phyloP scores from a whole-genome alignment of 1,140 invertebrate genomes.

The Drosophila lacteicornis region DNA sequence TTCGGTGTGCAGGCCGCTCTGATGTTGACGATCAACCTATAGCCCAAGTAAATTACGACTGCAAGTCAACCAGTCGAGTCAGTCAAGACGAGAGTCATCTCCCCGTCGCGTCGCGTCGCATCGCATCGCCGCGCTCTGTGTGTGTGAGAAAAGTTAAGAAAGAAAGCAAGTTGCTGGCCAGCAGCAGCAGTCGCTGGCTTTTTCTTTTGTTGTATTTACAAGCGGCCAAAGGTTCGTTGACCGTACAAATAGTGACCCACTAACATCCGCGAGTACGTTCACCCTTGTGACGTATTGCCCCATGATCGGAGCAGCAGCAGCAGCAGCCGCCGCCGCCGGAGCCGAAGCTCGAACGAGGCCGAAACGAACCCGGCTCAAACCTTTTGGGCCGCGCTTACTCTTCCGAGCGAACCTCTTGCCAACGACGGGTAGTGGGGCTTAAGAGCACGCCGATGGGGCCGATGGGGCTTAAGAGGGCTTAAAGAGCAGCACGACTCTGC shows the following conservation, averaged over 20 bases:
- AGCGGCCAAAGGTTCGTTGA: constrained; percentile 84
- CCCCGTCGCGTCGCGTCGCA: not conserved
- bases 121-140: constrained; percentile 15
- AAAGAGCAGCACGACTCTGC: constrained; percentile 47
- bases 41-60: constrained; percentile 81
- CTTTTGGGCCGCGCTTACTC: constrained; percentile 48
- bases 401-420: constrained; percentile 34
- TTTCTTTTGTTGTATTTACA: constrained; percentile 81
- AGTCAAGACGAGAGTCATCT: constrained; percentile 76
- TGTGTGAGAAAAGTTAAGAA: constrained; percentile 69
- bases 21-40: constrained; percentile 77
- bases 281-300: constrained; percentile 85
- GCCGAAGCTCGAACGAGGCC: constrained; percentile 43
- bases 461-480: constrained; percentile 25
- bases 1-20: constrained; percentile 27
- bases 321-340: constrained; percentile 19
- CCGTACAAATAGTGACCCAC: constrained; percentile 85
- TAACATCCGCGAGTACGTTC: constrained; percentile 85
- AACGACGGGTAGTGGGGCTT: constrained; percentile 56
- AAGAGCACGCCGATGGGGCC: constrained; percentile 43
- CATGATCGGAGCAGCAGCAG: constrained; percentile 72
- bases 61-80: constrained; percentile 81
- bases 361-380: constrained; percentile 74
- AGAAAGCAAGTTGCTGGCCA: constrained; percentile 69
- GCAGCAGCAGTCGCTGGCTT: constrained; percentile 38